Conservation (phyloP, 2,888 invertebrate species). For the Cryptocephalus moraei region DNA sequence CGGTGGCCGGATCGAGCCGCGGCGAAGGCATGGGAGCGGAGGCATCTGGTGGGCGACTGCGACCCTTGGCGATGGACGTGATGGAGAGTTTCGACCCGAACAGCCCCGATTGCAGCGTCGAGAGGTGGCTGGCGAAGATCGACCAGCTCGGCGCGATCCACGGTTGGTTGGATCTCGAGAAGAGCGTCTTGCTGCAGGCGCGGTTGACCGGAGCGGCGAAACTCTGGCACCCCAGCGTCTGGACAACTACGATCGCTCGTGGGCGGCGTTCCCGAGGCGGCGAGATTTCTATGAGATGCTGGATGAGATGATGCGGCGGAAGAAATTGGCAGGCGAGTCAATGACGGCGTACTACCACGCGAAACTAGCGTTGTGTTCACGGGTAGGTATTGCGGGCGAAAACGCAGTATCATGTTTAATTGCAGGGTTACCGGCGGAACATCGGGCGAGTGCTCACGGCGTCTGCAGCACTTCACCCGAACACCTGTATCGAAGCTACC, state of each 20-base stretch:
- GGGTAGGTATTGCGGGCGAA: not conserved
- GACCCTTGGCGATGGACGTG: not conserved
- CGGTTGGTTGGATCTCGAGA: conserved; percentile 7
- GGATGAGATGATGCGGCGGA: not conserved
- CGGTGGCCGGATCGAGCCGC: too few species aligned
- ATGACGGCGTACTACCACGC: not conserved
- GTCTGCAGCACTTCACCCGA: too few species aligned
- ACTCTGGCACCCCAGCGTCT: too few species aligned
- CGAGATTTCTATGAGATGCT: too few species aligned
- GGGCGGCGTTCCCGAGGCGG: too few species aligned
- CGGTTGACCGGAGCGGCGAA: too few species aligned
- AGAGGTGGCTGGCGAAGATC: conserved; percentile 12
- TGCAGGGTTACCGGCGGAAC: not conserved
- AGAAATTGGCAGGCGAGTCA: not conserved
- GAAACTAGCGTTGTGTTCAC: not conserved
- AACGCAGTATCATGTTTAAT: not conserved
- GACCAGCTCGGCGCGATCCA: conserved; percentile 14
- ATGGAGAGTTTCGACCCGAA: conserved; percentile 15
- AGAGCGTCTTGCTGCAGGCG: not conserved
- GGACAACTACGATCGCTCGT: too few species aligned
- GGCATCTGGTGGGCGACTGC: not conserved
- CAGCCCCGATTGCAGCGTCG: conserved; percentile 8
- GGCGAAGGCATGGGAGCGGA: not conserved
- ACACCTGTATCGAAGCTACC: not conserved
- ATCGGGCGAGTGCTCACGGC: not conserved